Conservation (phyloP, 2,888 invertebrate genomes). For the Dermolepida albohirtum region DNA sequence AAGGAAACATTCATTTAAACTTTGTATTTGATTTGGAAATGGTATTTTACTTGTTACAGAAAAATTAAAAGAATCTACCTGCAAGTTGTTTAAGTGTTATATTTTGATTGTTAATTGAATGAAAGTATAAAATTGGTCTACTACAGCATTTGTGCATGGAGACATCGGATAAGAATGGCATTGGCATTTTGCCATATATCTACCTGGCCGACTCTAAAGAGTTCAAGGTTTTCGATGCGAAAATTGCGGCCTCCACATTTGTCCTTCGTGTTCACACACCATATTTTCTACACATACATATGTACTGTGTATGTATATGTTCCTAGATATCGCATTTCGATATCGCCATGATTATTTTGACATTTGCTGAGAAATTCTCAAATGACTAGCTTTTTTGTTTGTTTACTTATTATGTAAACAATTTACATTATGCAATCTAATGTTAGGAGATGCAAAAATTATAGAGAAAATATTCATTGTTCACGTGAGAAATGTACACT, state of each 20-base stretch:
- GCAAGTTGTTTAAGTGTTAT: too few relatives aligned
- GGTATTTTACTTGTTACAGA: too few relatives aligned
- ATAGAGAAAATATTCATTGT: not conserved
- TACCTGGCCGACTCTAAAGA: constrained; percentile 25
- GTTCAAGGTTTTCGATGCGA: constrained; percentile 30
- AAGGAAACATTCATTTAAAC: too few relatives aligned
- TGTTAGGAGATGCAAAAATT: too few relatives aligned
- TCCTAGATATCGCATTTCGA: constrained; percentile 15
- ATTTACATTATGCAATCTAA: not conserved
- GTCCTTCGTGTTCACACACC: constrained; percentile 16
- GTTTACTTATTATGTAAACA: not conserved
- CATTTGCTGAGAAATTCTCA: constrained; percentile 9
- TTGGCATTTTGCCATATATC: constrained; percentile 34
- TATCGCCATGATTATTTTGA: not conserved
- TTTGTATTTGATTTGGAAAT: too few relatives aligned
- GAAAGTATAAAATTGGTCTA: too few relatives aligned
- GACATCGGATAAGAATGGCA: constrained; percentile 17
- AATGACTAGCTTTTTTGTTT: constrained; percentile 2
- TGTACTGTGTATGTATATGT: not conserved
- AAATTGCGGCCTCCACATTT: constrained; percentile 12
- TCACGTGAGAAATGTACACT: not conserved
- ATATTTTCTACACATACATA: constrained; percentile 15
- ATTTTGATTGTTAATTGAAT: too few relatives aligned
- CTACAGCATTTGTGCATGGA: not conserved
- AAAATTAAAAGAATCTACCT: too few relatives aligned